These are phyloP conservation scores for Drosophila quinaria DNA, from an alignment of 2,888 invertebrate genomes.

Conservation along the genomic window DNA sequence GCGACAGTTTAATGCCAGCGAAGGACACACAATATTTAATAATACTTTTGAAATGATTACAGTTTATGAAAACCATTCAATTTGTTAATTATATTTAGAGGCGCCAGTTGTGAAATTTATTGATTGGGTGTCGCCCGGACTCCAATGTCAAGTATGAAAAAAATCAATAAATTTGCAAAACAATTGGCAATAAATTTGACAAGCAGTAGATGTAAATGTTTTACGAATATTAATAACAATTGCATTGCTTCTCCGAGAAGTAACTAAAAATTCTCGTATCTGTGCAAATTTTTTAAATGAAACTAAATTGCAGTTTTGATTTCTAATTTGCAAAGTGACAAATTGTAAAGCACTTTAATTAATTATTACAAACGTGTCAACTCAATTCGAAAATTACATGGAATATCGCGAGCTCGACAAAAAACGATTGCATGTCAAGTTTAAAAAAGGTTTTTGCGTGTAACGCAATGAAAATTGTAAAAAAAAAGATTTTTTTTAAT, in stretches of 20 bases:
- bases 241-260: neutral
- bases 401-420: conserved; percentile 47
- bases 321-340: conserved; percentile 51
- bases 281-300: conserved; percentile 19
- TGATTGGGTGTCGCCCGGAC: conserved; percentile 5
- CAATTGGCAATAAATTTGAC: conserved; percentile 23
- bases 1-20: conserved; percentile 55
- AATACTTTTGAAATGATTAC: conserved; percentile 55
- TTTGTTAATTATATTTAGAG: conserved; percentile 12
- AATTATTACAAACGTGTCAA: conserved; percentile 59
- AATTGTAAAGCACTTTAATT: conserved; percentile 59
- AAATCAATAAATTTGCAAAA: conserved; percentile 25
- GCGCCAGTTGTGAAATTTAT: conserved; percentile 10
- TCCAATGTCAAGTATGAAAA: neutral
- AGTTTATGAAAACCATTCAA: conserved; percentile 43
- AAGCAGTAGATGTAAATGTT: neutral
- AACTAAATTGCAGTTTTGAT: conserved; percentile 28
- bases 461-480: conserved; percentile 45
- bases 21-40: conserved; percentile 54
- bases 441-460: conserved; percentile 30
- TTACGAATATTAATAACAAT: neutral
- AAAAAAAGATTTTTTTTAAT: conserved; percentile 11
- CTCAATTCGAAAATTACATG: conserved; percentile 37
- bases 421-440: conserved; percentile 49
- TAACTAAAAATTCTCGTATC: conserved; percentile 17